Evolutionary conservation across 2,113 vertebrate species (phyloP), one percentile per base, ranked within the genome.

Genomic region (Tupaia chinensis): DNA sequence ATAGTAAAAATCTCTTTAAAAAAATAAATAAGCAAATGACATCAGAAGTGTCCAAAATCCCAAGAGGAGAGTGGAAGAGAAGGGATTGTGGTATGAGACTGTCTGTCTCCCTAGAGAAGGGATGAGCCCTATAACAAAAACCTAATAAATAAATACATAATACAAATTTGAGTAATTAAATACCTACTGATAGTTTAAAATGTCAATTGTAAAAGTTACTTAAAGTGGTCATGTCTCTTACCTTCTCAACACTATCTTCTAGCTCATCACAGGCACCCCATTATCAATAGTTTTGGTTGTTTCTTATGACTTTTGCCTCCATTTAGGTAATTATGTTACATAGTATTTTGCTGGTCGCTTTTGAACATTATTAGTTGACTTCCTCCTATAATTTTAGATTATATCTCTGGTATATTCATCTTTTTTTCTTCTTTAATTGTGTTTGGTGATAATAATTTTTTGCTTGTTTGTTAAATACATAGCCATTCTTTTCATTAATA

Each of bases 161-260:
- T 44, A 44, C 3, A 44, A 44, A 3, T 90, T 88, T 9, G 69
- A 79, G 60, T 79, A 93, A 93, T 56, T 74, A 68, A 91, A 44
- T 91, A 70, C 13, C 22, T 61, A 91, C 77, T 27, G 15, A 74
- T 27, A 78, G 9, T 73, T 95, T 77, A 86, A 94, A 84, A 89
- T 79, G 56, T 70, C 25, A 87, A 34, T 84, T 23, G 1, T 72
- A 44, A 95, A 78, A 25, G 5, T 93, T 79, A 25, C 32, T 94
- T n/a, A 81, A 89, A 72, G 65, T 81, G 5, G 6, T 82, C 65
- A 86, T 76, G 12, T 16, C 29, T 58, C 9, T 3, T 73, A 79
- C 32, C 20, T 61, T 61, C 5, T 4, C 58, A 66, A 44, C 10
- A 20, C 27, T 60, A 2, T 61, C 69, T 88, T 76, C 19, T 44